Base-by-base conservation (phyloP, 2,797 vertebrate genomes). In the Crocodylus rhombifer region DNA sequence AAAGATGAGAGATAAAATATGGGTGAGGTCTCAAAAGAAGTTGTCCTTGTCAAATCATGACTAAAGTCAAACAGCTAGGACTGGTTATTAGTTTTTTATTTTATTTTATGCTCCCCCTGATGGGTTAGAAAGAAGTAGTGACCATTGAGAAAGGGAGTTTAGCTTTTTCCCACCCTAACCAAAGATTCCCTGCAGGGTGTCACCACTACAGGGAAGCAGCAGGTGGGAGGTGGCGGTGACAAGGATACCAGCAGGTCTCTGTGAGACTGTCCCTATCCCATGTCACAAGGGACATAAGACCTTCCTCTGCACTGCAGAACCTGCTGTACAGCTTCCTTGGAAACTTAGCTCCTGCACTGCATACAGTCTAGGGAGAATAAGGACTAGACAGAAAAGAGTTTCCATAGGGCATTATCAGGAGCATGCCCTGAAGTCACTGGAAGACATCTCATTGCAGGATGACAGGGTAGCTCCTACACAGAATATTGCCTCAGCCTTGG, bases 231-330 rank as follows among this genome's bases (percentile, higher is more conserved):
- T 2, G 76, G 58, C 14, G 26, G 76, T 26, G 23, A 90, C 9
- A 11, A 78, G 17, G n/a, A 75, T 26, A 14, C 36, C 33, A 14
- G 21, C 21, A 62, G 0, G 0, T 60, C 51, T 82, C 51, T 1
- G 0, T 71, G 42, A 26, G 20, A 71, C 14, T 51, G 21, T 73
- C 51, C 14, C 36, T 23, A 73, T 42, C 36, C 21, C 16, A 7
- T 73, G 14, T 73, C 36, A 51, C 14, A 15, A 42, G 42, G 36
- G 14, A 25, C 23, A 23, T 26, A 51, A 14, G 15, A 42, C 23
- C 69, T 1, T 12, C 3, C 23, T 69, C 67, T 14, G 36, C 3
- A 4, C 14, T 42, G 33, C 25, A 33, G 23, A 51, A 3, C 36
- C 36, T 23, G 6, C 13, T 73, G 42, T 51, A 73, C 33, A 51